Base-by-base conservation (phyloP, 2,113 vertebrate genomes). In the Crocuta crocuta region DNA sequence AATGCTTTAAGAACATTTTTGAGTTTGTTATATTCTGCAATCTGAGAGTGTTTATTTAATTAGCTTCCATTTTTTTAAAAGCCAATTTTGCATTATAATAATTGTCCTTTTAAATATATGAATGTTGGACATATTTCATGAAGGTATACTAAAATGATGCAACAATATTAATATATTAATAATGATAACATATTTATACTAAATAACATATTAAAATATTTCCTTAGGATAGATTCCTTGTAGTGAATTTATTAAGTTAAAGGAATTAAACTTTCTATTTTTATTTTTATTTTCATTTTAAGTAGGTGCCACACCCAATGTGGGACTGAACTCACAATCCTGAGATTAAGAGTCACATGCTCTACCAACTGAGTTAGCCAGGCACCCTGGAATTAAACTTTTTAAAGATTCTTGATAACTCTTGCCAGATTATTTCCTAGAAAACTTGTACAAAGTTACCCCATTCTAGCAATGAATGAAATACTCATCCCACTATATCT, bases 81-180 rank as follows among this genome's bases (percentile, higher is more conserved):
- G 35, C 7, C 33, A 43, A 28, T 53, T 81, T 76, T 81, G 81
- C 17, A 45, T 82, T 87, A 83, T 12, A 81, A 15, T 65, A 61
- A 71, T 95, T n/a, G 70, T 58, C 23, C 28, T 96, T 82, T 87
- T 50, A 91, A 96, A 45, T 89, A 55, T 39, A 58, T 87, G 35
- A 33, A 19, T 89, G 73, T 71, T 86, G 66, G 66, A 45, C 15
- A 79, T 26, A 45, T 76, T 28, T 45, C 74, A 78, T 78, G 31
- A 48, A 78, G 10, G 16, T 48, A 17, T 16, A 76, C 8, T 31
- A 31, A 48, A 78, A 48, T 78, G 13, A 78, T 76, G 39, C 45
- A 76, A 15, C 16, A 45, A 74, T 43, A 43, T 26, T 74, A 74
- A 43, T 74, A 74, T 26, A 28, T 26, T 48, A 78, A 31, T 78